These are phyloP conservation scores for Heterodera filipjevi DNA, from an alignment of 2,888 invertebrate genomes.

Conservation along the genomic window DNA sequence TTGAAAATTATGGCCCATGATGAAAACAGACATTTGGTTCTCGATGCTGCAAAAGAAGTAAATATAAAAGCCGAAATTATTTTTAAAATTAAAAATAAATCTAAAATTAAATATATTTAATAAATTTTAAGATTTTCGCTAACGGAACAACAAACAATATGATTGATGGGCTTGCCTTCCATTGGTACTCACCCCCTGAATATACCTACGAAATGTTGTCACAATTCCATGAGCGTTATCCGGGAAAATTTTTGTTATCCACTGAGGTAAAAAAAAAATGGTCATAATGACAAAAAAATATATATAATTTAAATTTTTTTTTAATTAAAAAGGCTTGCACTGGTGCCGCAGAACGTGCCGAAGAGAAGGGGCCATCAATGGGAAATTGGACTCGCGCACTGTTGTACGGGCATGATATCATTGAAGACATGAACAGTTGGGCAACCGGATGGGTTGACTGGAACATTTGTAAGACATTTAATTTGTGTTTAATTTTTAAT, in stretches of 20 bases:
- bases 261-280: conserved; percentile 72
- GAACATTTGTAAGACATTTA: conserved; percentile 73
- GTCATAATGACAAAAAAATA: too few species aligned
- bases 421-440: conserved; percentile 41
- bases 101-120: not conserved
- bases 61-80: not conserved
- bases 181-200: conserved; percentile 78
- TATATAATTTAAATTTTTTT: not conserved
- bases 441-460: conserved; percentile 86
- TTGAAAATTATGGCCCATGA: conserved; percentile 37
- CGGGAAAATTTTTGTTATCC: conserved; percentile 76
- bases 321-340: conserved; percentile 14
- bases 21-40: conserved; percentile 31
- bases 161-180: conserved; percentile 78
- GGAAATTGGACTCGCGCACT: conserved; percentile 55
- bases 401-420: conserved; percentile 71
- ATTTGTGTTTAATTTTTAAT: not conserved
- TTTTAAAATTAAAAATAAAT: conserved; percentile 1
- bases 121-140: conserved; percentile 57
- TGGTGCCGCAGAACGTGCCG: conserved; percentile 4
- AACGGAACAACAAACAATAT: conserved; percentile 49
- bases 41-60: conserved; percentile 33
- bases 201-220: conserved; percentile 68
- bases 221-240: conserved; percentile 72
- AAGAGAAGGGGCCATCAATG: conserved; percentile 10